These are phyloP conservation scores for Malacosoma neustria DNA, from an alignment of 2,888 invertebrate species.

Conservation along the genomic window DNA sequence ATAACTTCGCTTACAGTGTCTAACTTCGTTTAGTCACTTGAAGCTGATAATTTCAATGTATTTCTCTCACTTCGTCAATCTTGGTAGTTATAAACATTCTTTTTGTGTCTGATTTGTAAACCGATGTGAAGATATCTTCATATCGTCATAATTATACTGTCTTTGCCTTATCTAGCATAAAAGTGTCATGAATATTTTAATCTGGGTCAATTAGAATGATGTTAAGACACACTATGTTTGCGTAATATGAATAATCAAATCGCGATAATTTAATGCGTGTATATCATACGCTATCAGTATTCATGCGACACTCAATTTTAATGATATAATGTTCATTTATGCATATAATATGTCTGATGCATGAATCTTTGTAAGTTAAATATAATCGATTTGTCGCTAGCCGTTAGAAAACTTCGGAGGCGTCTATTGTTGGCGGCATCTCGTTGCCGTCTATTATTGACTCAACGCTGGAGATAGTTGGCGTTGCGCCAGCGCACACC, in stretches of 20 bases:
- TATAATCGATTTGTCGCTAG: neutral
- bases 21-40: neutral
- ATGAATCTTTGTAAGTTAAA: neutral
- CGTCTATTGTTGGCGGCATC: conserved; percentile 75
- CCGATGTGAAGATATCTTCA: neutral
- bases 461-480: conserved; percentile 72
- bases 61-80: neutral
- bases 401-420: conserved; percentile 23
- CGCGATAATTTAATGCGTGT: conserved; percentile 6
- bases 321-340: neutral
- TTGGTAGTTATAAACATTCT: too few species aligned
- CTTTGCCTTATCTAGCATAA: conserved; percentile 16
- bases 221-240: conserved; percentile 2
- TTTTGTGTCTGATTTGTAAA: too few species aligned
- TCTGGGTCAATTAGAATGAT: conserved; percentile 22
- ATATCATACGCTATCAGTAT: neutral
- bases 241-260: conserved; percentile 1
- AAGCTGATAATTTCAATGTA: neutral
- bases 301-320: neutral
- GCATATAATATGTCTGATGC: neutral
- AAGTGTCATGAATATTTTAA: conserved; percentile 21
- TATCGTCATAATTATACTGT: conserved; percentile 1
- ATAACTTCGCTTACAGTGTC: conserved; percentile 1
- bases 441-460: conserved; percentile 72
- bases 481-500: conserved; percentile 62